Conservation (phyloP, 92 coral and sea anemone species). For the Phenganax marumi region DNA sequence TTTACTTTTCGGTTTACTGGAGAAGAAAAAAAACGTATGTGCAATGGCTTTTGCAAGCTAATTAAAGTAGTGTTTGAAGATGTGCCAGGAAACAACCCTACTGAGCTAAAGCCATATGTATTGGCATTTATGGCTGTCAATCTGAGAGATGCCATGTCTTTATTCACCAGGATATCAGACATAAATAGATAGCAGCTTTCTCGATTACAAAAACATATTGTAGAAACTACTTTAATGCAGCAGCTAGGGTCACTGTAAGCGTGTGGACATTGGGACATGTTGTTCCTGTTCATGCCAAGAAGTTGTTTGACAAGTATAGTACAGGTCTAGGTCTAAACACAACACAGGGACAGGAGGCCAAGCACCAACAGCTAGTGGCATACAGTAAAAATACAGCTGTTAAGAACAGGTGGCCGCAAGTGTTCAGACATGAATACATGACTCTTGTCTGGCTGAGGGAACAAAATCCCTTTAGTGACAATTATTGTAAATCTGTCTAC, state of each 20-base stretch:
- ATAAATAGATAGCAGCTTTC: not conserved
- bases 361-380: conserved; percentile 14
- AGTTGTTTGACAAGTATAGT: conserved; percentile 15
- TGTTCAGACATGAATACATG: conserved; percentile 1
- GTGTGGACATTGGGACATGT: conserved; percentile 15
- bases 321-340: conserved; percentile 10
- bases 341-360: conserved; percentile 11
- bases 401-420: conserved; percentile 14
- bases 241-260: conserved; percentile 22
- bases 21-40: not conserved
- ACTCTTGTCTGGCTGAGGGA: conserved; percentile 1
- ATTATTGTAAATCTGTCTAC: not conserved
- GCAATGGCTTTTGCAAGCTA: conserved; percentile 13
- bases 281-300: conserved; percentile 4
- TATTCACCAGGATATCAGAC: not conserved
- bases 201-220: not conserved
- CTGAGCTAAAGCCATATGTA: not conserved
- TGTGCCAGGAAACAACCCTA: not conserved
- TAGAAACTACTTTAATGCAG: conserved; percentile 8
- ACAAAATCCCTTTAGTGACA: conserved; percentile 10
- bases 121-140: conserved; percentile 13
- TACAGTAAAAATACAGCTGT: not conserved
- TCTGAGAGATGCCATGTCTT: not conserved
- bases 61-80: conserved; percentile 15
- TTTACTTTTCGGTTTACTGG: conserved; percentile 1